A percentile compares a stretch with the other conserved stretches of the same genome.
Conservation (phyloP, 1,140 invertebrate genomes). For the Glomeris maerens region DNA sequence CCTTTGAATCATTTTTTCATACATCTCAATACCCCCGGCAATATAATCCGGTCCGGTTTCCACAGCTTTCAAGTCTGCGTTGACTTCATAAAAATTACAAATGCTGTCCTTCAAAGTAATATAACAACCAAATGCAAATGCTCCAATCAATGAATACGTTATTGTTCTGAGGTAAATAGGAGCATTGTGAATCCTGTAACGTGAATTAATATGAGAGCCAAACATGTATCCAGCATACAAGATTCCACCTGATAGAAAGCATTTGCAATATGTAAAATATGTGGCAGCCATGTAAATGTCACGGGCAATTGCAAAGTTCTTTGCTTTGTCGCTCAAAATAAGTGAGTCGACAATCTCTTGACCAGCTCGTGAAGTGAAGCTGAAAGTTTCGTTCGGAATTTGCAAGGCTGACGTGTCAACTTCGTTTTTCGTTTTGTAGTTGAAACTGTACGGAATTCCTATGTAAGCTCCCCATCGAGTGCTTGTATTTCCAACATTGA, state of each 20-base stretch:
- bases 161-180: slow-evolving; percentile 34
- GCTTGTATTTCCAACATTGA: too few species aligned
- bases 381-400: slow-evolving; percentile 30
- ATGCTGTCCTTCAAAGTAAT: slow-evolving; percentile 45
- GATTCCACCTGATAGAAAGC: slow-evolving; percentile 30
- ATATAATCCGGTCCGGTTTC: slow-evolving; percentile 43
- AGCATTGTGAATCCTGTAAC: slow-evolving; percentile 39
- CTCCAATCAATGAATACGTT: slow-evolving; percentile 40
- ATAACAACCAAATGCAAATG: slow-evolving; percentile 45
- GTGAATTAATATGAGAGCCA: slow-evolving; percentile 35
- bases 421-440: slow-evolving; percentile 31
- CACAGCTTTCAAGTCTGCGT: slow-evolving; percentile 44
- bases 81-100: slow-evolving; percentile 42
- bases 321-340: slow-evolving; percentile 52
- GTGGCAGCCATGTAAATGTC: slow-evolving; percentile 46
- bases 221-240: slow-evolving; percentile 37
- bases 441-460: slow-evolving; percentile 48
- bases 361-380: slow-evolving; percentile 43
- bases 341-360: slow-evolving; percentile 45
- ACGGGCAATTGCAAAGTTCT: slow-evolving; percentile 59
- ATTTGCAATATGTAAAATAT: slow-evolving; percentile 40
- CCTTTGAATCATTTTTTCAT: slow-evolving; percentile 49
- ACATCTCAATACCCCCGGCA: slow-evolving; percentile 56
- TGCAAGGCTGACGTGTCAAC: slow-evolving; percentile 33
- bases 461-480: slow-evolving; percentile 43